Conservation (phyloP, 1,140 invertebrate genomes). For the Drosophila mauritiana region DNA sequence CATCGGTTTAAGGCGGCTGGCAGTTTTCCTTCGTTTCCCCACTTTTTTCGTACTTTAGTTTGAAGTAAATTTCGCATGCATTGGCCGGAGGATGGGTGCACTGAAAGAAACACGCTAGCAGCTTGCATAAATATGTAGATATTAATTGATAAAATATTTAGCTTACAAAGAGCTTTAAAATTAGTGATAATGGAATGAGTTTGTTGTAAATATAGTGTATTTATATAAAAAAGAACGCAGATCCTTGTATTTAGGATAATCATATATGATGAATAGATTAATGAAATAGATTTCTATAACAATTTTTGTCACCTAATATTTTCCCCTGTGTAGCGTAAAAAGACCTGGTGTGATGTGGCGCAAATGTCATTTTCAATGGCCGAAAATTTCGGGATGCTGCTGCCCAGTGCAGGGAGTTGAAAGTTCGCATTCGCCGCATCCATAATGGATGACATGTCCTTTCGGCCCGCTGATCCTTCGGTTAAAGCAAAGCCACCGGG, state of each 20-base stretch:
- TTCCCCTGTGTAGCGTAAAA: constrained; percentile 7
- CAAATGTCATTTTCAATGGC: constrained; percentile 72
- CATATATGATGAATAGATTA: too few species aligned
- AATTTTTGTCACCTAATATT: not conserved
- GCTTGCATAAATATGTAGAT: too few species aligned
- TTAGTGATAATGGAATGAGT: too few species aligned
- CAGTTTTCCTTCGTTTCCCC: constrained; percentile 25
- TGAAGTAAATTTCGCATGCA: constrained; percentile 71
- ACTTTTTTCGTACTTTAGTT: constrained; percentile 33
- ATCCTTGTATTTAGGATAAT: too few species aligned
- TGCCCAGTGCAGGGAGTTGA: constrained; percentile 38
- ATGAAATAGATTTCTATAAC: too few species aligned
- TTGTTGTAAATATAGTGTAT: too few species aligned
- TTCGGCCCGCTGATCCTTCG: constrained; percentile 44
- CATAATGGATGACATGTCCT: constrained; percentile 62
- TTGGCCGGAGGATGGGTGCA: constrained; percentile 44
- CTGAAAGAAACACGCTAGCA: not conserved
- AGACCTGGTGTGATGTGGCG: constrained; percentile 59
- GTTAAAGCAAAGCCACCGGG: constrained; percentile 50
- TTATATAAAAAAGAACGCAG: too few species aligned
- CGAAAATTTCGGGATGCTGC: constrained; percentile 35
- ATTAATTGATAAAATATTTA: too few species aligned
- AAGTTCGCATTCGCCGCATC: constrained; percentile 68
- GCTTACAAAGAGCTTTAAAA: too few species aligned
- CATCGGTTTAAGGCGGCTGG: constrained; percentile 62